These are phyloP conservation scores for Amitus sp. DNA, from an alignment of 2,888 invertebrate species.

Conservation along the genomic window DNA sequence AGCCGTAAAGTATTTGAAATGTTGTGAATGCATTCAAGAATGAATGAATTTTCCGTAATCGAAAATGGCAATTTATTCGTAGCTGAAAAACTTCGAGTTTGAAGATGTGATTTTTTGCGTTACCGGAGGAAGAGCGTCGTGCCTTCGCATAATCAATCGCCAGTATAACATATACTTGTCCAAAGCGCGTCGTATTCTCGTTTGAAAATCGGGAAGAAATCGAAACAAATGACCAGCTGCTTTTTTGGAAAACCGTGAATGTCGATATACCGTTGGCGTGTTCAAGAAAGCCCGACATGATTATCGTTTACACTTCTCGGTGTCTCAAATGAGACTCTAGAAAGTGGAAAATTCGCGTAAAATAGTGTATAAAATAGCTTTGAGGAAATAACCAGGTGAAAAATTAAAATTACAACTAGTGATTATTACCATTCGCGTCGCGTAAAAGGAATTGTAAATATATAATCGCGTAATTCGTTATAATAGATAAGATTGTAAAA, in stretches of 20 bases:
- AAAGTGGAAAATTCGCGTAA: neutral
- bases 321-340: too few species aligned
- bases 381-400: constrained; percentile 32
- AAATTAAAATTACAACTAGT: constrained; percentile 30
- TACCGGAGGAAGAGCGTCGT: neutral
- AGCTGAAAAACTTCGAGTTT: neutral
- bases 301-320: too few species aligned
- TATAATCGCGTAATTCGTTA: constrained; percentile 36
- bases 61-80: neutral
- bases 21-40: constrained; percentile 1
- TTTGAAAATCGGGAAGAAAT: too few species aligned
- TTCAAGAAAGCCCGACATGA: too few species aligned
- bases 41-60: neutral
- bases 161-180: too few species aligned
- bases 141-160: neutral
- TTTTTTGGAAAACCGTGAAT: too few species aligned
- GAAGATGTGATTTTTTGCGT: neutral
- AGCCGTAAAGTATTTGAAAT: neutral
- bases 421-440: constrained; percentile 35
- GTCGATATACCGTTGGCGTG: too few species aligned
- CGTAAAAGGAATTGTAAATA: constrained; percentile 37
- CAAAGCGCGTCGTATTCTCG: too few species aligned
- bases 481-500: too few species aligned
- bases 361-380: constrained; percentile 31
- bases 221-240: too few species aligned